phyloP scores from a whole-genome alignment of 2,797 vertebrate genomes.

The Toxotes lorentzi region DNA sequence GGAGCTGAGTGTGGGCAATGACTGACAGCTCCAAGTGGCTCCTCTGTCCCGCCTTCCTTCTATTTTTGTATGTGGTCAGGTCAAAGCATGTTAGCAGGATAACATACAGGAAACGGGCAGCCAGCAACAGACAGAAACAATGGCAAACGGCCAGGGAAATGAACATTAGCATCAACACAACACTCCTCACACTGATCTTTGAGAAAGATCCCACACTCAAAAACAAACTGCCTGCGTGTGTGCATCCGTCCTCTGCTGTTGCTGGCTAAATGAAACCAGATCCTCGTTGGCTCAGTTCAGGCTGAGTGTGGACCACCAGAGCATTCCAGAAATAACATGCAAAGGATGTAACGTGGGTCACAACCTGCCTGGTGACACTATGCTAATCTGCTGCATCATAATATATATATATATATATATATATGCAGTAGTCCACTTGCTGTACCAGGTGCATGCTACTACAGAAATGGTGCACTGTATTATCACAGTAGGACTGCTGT shows the following conservation, averaged over 20 bases:
- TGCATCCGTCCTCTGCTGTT: slow-evolving; percentile 25
- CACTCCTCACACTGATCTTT: not conserved
- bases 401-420: not conserved
- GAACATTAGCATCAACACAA: slow-evolving; percentile 14
- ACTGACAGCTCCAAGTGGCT: slow-evolving; percentile 79
- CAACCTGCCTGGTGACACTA: slow-evolving; percentile 1
- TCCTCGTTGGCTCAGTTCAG: slow-evolving; percentile 22
- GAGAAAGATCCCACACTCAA: not conserved
- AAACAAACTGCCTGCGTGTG: not conserved
- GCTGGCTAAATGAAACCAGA: slow-evolving; percentile 60
- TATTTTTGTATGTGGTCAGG: slow-evolving; percentile 68
- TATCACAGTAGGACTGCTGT: too few species aligned
- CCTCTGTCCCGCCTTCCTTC: slow-evolving; percentile 51
- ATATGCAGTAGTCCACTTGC: not conserved
- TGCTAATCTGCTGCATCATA: slow-evolving; percentile 19
- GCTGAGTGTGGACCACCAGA: slow-evolving; percentile 36
- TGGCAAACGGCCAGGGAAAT: slow-evolving; percentile 26
- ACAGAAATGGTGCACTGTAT: not conserved
- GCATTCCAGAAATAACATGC: slow-evolving; percentile 62
- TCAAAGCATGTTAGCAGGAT: slow-evolving; percentile 62
- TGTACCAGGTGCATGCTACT: too few species aligned
- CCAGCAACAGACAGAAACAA: slow-evolving; percentile 10
- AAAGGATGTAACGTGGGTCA: slow-evolving; percentile 38
- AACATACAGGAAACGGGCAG: slow-evolving; percentile 47
- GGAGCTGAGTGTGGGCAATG: slow-evolving; percentile 36